These are phyloP conservation scores for Dasyurus viverrinus DNA, from an alignment of 2,113 vertebrate genomes.

Conservation along the genomic window DNA sequence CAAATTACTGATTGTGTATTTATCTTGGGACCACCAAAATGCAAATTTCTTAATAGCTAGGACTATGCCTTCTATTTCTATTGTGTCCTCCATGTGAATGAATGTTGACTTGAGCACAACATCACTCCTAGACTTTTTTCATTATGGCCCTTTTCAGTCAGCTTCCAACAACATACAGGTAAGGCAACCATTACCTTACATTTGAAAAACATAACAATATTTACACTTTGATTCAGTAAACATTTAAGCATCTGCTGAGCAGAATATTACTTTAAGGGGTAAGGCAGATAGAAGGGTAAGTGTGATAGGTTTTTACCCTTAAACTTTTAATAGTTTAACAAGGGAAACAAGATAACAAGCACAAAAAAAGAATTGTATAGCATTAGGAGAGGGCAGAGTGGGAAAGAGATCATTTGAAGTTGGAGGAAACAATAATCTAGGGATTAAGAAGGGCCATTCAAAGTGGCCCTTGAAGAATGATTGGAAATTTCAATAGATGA, in stretches of 20 bases:
- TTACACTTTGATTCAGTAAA: not conserved
- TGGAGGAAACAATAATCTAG: not conserved
- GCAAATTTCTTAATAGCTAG: not conserved
- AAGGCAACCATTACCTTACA: not conserved
- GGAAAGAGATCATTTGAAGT: not conserved
- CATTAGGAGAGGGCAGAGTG: not conserved
- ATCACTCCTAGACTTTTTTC: not conserved
- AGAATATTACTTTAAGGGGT: not conserved
- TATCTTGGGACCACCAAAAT: not conserved
- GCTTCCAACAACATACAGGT: not conserved
- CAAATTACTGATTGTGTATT: not conserved
- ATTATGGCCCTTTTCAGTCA: not conserved
- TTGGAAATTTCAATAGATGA: not conserved
- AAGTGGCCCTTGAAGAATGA: not conserved
- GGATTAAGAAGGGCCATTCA: not conserved
- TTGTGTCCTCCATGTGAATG: not conserved
- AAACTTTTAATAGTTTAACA: not conserved
- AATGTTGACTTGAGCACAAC: not conserved
- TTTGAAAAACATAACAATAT: conserved; percentile 1
- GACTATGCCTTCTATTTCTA: not conserved
- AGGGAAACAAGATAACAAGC: not conserved
- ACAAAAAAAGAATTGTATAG: not conserved
- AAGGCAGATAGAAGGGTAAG: not conserved
- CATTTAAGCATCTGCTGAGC: not conserved
- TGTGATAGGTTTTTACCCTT: not conserved